Evolutionary conservation across 2,113 vertebrate genomes (phyloP).

Genomic region (Uria lomvia): DNA sequence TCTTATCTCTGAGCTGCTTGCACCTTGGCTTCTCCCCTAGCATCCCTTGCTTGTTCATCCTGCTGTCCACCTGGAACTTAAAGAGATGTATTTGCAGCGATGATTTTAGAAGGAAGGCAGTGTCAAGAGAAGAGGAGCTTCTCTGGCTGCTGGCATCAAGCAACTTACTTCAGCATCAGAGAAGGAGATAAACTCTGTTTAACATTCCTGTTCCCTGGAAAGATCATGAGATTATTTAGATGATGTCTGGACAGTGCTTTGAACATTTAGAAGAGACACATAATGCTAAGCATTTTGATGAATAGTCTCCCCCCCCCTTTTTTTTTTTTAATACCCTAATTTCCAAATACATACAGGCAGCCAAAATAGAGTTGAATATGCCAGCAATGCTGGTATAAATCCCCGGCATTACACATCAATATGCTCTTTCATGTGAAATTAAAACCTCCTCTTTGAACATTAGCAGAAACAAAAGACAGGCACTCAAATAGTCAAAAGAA

Average conservation of each 20-base stretch:
- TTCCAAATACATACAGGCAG: not conserved
- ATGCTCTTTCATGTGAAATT: conserved; percentile 47
- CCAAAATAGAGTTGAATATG: not conserved
- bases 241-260: not conserved
- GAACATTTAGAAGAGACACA: not conserved
- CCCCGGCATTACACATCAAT: conserved; percentile 26
- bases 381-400: conserved; percentile 50
- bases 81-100: not conserved
- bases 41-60: not conserved
- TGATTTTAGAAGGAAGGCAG: not conserved
- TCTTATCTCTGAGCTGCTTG: not conserved
- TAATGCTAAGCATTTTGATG: not conserved
- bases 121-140: not conserved
- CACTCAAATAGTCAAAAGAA: not conserved
- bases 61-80: not conserved
- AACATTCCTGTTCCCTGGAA: not conserved
- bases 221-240: not conserved
- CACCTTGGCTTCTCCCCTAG: not conserved
- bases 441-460: not conserved
- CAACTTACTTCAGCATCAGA: not conserved
- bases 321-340: not conserved
- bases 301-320: not conserved
- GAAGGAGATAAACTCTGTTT: not conserved
- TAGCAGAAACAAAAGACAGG: not conserved
- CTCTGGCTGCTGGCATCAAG: not conserved